Conservation (phyloP, 2,113 vertebrate genomes). For the Cebidichthys violaceus region DNA sequence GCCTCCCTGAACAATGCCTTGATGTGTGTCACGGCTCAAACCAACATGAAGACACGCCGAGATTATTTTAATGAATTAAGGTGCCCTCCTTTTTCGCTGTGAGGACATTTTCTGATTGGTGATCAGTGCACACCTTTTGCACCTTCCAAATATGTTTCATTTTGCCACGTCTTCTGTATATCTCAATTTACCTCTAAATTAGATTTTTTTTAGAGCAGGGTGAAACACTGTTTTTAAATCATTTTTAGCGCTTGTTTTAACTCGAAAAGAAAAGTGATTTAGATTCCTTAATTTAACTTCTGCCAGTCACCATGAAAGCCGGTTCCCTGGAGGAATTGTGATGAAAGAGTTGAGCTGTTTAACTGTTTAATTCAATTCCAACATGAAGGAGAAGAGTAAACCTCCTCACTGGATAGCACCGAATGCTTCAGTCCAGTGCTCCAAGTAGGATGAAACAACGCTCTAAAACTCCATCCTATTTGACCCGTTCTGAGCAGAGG, state of each 20-base stretch:
- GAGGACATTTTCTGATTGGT: conserved; percentile 40
- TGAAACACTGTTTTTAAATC: conserved; percentile 24
- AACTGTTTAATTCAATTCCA: conserved; percentile 24
- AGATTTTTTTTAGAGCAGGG: conserved; percentile 14
- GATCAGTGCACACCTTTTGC: conserved; percentile 43
- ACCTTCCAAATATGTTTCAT: conserved; percentile 20
- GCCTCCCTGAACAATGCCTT: conserved; percentile 76
- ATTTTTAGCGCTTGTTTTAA: conserved; percentile 29
- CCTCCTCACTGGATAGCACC: neutral
- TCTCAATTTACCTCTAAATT: conserved; percentile 33
- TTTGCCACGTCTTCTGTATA: neutral
- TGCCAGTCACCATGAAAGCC: neutral
- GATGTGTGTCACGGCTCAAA: conserved; percentile 78
- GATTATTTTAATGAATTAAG: conserved; percentile 82
- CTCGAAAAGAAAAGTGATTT: conserved; percentile 45
- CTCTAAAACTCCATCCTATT: conserved; percentile 34
- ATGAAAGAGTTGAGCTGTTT: neutral
- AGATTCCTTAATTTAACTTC: conserved; percentile 15
- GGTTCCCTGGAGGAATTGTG: neutral
- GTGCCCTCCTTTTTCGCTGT: conserved; percentile 32
- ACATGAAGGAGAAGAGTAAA: neutral
- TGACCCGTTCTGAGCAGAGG: conserved; percentile 26
- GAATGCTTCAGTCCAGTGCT: neutral
- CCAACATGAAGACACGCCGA: conserved; percentile 64
- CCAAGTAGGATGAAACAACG: conserved; percentile 36